phyloP scores from a whole-genome alignment of 2,888 invertebrate species.

The Eupithecia inturbata region DNA sequence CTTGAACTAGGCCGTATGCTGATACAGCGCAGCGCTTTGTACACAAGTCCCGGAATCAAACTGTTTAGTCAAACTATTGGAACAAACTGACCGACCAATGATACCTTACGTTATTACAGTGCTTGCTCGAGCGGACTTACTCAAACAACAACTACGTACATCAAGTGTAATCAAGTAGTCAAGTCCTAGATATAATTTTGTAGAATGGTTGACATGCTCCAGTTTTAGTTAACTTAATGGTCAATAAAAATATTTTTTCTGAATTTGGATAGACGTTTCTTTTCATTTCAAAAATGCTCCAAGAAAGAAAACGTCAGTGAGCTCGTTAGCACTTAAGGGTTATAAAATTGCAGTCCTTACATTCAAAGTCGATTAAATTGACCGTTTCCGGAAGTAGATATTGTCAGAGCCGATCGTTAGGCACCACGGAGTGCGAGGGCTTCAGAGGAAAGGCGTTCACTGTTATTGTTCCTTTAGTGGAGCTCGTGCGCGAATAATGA shows the following conservation, averaged over 20 bases:
- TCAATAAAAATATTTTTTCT: neutral
- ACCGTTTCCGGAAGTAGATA: slow-evolving; percentile 15
- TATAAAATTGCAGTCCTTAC: slow-evolving; percentile 28
- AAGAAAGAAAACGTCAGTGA: slow-evolving; percentile 40
- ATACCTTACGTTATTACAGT: neutral
- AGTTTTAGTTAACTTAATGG: neutral
- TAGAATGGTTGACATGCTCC: neutral
- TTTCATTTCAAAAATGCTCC: slow-evolving; percentile 39
- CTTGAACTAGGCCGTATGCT: slow-evolving; percentile 5
- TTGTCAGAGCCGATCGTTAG: slow-evolving; percentile 11
- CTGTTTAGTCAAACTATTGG: slow-evolving; percentile 11
- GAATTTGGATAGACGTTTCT: neutral
- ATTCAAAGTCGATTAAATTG: slow-evolving; percentile 24
- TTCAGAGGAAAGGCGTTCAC: neutral
- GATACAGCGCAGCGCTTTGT: slow-evolving; percentile 6
- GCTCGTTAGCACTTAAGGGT: slow-evolving; percentile 26
- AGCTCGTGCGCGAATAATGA: neutral
- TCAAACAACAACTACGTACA: neutral
- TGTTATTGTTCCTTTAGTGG: slow-evolving; percentile 6
- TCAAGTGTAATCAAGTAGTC: neutral
- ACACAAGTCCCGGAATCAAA: slow-evolving; percentile 9
- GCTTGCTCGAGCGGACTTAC: neutral
- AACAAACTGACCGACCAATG: neutral
- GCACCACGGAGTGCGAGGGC: neutral
- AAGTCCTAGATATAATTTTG: neutral